These are phyloP conservation scores for Jacana jacana DNA, from an alignment of 2,113 vertebrate genomes.

Conservation along the genomic window DNA sequence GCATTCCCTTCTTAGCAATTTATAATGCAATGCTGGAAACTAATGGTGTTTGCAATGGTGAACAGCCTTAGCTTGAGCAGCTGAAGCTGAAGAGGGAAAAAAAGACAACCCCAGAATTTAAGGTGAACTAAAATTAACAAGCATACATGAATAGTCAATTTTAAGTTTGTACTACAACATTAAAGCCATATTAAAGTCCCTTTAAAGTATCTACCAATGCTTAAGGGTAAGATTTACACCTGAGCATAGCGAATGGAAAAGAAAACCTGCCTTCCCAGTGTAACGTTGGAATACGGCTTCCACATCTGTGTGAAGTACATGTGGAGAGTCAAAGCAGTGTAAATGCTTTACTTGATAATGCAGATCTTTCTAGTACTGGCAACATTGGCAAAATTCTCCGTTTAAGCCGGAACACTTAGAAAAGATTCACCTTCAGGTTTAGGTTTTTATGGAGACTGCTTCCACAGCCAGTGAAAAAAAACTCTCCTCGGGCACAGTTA, in stretches of 20 bases:
- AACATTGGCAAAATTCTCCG: neutral
- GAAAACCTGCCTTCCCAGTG: neutral
- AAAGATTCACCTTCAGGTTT: neutral
- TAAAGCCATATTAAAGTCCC: neutral
- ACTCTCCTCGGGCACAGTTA: neutral
- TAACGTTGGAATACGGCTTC: neutral
- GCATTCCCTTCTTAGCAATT: neutral
- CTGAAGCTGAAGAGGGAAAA: neutral
- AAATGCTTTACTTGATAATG: neutral
- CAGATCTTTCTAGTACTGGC: neutral
- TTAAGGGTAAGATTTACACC: neutral
- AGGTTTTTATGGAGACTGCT: neutral
- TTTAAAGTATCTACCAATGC: neutral
- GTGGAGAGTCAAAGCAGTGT: neutral
- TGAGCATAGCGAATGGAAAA: neutral
- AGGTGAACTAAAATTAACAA: neutral
- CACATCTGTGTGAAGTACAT: neutral
- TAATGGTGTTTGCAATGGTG: neutral
- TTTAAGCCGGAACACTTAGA: neutral
- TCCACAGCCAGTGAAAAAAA: neutral
- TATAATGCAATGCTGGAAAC: neutral
- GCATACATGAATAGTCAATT: neutral
- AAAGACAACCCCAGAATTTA: neutral
- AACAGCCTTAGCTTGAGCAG: neutral
- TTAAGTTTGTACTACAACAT: fast-evolving